phyloP scores from a whole-genome alignment of 2,888 invertebrate genomes.

The Metallyticus violacea region DNA sequence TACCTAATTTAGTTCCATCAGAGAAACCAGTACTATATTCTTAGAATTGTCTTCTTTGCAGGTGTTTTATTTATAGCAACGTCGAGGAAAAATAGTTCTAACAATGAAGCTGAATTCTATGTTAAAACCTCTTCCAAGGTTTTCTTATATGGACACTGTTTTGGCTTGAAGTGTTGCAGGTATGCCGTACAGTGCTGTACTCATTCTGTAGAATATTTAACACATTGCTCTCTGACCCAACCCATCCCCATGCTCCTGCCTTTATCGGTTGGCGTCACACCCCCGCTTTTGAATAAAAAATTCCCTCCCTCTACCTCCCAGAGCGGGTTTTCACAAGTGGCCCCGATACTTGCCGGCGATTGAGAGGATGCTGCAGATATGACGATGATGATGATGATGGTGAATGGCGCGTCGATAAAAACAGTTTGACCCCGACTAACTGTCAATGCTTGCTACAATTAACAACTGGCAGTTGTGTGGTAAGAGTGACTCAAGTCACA shows the following conservation, averaged over 20 bases:
- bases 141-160: not conserved
- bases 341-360: not conserved
- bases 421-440: not conserved
- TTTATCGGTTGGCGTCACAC: conserved; percentile 10
- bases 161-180: not conserved
- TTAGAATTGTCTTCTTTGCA: too few species aligned
- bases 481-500: not conserved
- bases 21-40: too few species aligned
- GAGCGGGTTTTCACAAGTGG: conserved; percentile 2
- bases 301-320: not conserved
- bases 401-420: not conserved
- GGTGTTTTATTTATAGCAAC: too few species aligned
- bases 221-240: not conserved
- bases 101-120: too few species aligned
- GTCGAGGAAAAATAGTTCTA: too few species aligned
- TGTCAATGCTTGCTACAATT: not conserved
- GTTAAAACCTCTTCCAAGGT: too few species aligned
- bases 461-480: not conserved
- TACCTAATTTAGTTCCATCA: too few species aligned
- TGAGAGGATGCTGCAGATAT: not conserved
- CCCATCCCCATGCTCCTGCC: not conserved
- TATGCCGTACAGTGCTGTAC: not conserved
- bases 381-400: not conserved
- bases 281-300: conserved; percentile 8
- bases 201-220: conserved; percentile 1